Evolutionary conservation across 2,113 vertebrate species (phyloP).

Genomic region (Lycaon pictus): DNA sequence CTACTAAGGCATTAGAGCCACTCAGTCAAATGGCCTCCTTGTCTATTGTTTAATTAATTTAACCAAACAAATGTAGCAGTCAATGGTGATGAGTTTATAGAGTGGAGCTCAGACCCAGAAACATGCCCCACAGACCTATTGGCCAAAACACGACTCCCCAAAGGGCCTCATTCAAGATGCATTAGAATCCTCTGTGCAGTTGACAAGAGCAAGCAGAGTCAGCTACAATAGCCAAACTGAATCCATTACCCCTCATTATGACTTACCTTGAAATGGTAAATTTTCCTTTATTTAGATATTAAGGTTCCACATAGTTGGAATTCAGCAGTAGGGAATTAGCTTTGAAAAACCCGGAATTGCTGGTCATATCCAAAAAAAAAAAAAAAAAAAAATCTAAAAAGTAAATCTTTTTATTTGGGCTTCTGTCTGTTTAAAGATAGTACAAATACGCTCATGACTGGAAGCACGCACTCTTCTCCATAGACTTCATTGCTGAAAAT

Average conservation of each 20-base stretch:
- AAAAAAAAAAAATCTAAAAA: conserved; percentile 10
- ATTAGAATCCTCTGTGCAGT: neutral
- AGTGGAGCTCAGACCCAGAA: neutral
- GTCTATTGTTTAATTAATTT: conserved; percentile 45
- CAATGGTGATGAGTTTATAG: neutral
- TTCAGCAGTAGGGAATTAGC: neutral
- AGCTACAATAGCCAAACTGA: neutral
- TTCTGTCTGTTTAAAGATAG: neutral
- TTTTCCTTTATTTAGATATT: conserved; percentile 3
- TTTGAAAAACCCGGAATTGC: neutral
- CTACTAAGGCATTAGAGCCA: neutral
- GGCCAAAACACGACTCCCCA: neutral
- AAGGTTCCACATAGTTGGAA: conserved; percentile 21
- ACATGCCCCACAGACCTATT: neutral
- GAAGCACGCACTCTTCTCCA: conserved; percentile 16
- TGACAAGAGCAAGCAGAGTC: neutral
- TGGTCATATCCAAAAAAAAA: conserved; percentile 1
- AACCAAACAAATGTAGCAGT: neutral
- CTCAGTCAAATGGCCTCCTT: neutral
- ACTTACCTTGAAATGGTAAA: neutral
- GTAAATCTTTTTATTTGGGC: conserved; percentile 28
- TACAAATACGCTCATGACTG: neutral
- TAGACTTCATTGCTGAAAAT: neutral
- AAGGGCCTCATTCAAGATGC: neutral
- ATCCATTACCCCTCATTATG: neutral